Conservation (phyloP, 2,113 vertebrate species). For the Perca flavescens region DNA sequence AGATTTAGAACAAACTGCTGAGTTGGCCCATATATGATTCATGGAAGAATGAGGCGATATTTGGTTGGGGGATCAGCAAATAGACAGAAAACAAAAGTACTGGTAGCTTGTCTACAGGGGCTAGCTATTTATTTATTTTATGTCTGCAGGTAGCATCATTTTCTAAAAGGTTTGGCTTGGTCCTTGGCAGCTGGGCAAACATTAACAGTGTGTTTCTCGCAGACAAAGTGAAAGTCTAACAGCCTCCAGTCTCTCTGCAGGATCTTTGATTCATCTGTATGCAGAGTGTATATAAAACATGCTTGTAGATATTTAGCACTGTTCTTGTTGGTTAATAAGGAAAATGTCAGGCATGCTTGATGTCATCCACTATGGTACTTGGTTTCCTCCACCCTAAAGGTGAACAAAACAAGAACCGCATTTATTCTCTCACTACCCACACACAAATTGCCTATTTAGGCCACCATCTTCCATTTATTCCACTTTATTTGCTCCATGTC, state of each 20-base stretch:
- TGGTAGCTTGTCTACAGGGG: neutral
- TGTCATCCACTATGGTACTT: neutral
- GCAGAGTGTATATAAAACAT: neutral
- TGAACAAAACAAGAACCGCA: neutral
- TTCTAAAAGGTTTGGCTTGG: slow-evolving; percentile 15
- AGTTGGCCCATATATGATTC: slow-evolving; percentile 59
- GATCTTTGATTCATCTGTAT: neutral
- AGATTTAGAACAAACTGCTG: slow-evolving; percentile 56
- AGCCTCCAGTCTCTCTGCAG: neutral
- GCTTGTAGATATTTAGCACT: neutral
- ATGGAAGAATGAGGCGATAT: slow-evolving; percentile 32
- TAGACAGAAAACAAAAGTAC: slow-evolving; percentile 19
- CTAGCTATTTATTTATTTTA: slow-evolving; percentile 4
- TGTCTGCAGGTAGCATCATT: slow-evolving; percentile 18
- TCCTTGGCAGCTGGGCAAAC: slow-evolving; percentile 14
- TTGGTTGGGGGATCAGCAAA: slow-evolving; percentile 51
- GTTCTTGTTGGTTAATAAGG: neutral
- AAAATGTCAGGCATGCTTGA: neutral
- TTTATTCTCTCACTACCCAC: slow-evolving; percentile 26
- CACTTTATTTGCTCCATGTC: slow-evolving; percentile 30
- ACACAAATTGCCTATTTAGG: slow-evolving; percentile 24
- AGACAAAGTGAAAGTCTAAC: neutral
- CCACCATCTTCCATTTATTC: slow-evolving; percentile 16
- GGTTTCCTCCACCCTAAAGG: neutral
- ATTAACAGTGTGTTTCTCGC: neutral